Evolutionary conservation across 2,888 invertebrate species (phyloP), one percentile per base, ranked within the genome.

Genomic region (Frankliniella intonsa): DNA sequence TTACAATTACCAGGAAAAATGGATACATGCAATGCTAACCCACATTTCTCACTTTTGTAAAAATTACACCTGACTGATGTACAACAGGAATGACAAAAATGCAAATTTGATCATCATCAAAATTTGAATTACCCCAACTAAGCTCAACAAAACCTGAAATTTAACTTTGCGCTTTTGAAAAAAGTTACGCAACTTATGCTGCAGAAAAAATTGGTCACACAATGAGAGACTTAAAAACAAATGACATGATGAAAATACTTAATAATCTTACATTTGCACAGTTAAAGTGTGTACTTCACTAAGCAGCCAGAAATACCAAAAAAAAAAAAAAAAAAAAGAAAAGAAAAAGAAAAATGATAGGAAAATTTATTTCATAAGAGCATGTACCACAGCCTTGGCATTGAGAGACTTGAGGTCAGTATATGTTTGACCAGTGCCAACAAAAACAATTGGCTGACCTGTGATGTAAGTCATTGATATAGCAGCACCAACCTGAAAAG

Each of bases 381-480:
- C 95, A 87, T 96, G 94, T 9, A 99, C 99, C 76, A 99, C 98
- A 82, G 98, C 97, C 87, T 95, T 96, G 14, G 95, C 97, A 88
- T 99, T 99, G 85, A 99, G 91, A 83, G 96, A 97, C 88, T 98
- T 97, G 86, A 99, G 90, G 90, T 99, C 99, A 0, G 97, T 95
- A 88, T 99, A 99, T 0, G 99, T 99, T 90, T 99, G 99, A 2
- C 99, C 99, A 5, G 98, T 99, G 69, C 99, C 99, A 22, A 99
- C 99, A 88, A 98, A 98, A 80, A 98, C 97, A 82, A 99, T 99
- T 0, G 99, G 99, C 88, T 99, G 99, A 0, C 99, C 99, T 0
- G 99, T 99, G 84, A 99, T 98, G 88, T 99, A 99, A 0, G 99
- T 98, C 99, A 99, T 99, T 22, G 99, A 99, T 86, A 99, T 98